Evolutionary conservation across 2,113 vertebrate genomes (phyloP).

Genomic region (Anolis sagrei): DNA sequence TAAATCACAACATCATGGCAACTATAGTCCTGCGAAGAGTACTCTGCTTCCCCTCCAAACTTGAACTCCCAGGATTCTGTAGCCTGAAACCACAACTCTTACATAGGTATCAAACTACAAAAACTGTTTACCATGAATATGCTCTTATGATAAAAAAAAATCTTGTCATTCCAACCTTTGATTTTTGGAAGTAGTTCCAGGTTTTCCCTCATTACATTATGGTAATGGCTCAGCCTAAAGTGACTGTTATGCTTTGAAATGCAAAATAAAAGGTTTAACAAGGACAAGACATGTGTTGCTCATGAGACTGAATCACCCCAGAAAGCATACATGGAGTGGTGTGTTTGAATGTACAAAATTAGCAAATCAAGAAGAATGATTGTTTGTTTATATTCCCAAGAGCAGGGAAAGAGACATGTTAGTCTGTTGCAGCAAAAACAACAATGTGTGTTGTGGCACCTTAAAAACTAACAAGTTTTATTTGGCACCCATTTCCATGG

Average conservation of each 20-base stretch:
- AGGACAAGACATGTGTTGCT: background rate
- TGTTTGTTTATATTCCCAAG: background rate
- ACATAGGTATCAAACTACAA: too few species aligned
- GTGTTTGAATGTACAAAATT: background rate
- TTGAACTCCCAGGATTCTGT: too few species aligned
- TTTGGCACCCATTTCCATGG: too few species aligned
- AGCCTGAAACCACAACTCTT: too few species aligned
- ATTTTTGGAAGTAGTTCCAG: background rate
- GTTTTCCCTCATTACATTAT: background rate
- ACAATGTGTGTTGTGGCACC: too few species aligned
- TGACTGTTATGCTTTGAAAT: background rate
- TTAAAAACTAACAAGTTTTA: too few species aligned
- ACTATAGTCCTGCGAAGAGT: too few species aligned
- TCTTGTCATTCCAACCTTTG: background rate
- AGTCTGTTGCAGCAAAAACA: too few species aligned
- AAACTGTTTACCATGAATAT: too few species aligned
- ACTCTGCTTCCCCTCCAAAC: too few species aligned
- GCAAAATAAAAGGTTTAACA: background rate
- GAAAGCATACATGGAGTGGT: background rate
- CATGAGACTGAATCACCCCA: background rate
- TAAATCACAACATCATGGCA: too few species aligned
- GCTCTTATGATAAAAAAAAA: background rate
- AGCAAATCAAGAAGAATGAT: background rate
- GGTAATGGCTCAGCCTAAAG: background rate
- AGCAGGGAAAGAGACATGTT: too few species aligned